phyloP scores from a whole-genome alignment of 1,140 invertebrate genomes.

The Drosophila sp. region DNA sequence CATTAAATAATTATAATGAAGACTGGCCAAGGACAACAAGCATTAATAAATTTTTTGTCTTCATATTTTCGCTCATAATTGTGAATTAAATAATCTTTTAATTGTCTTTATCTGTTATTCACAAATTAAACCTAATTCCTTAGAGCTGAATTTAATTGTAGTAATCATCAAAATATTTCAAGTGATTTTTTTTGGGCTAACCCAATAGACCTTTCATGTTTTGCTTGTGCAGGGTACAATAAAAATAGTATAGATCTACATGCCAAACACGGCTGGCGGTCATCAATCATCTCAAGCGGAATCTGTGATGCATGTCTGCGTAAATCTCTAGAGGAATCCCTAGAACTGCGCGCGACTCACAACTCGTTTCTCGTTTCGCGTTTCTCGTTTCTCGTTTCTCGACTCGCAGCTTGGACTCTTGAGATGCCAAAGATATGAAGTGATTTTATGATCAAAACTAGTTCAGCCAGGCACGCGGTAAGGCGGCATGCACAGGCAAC shows the following conservation, averaged over 20 bases:
- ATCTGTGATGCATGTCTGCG: constrained; percentile 57
- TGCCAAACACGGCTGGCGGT: constrained; percentile 57
- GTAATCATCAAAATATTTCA: too few species aligned
- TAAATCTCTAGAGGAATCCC: constrained; percentile 69
- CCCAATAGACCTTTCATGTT: too few species aligned
- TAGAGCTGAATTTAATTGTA: too few species aligned
- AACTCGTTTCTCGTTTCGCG: constrained; percentile 38
- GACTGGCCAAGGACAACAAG: too few species aligned
- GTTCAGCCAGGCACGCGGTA: constrained; percentile 50
- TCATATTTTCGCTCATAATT: too few species aligned
- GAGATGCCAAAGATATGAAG: constrained; percentile 79
- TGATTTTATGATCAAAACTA: constrained; percentile 83
- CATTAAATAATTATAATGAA: too few species aligned
- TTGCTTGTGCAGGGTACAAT: neutral
- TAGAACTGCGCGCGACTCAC: constrained; percentile 41
- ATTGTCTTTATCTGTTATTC: too few species aligned
- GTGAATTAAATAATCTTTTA: too few species aligned
- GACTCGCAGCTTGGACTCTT: constrained; percentile 4
- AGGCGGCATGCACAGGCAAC: constrained; percentile 24
- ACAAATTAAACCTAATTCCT: too few species aligned
- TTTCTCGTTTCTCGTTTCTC: too few species aligned
- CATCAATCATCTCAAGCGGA: constrained; percentile 71
- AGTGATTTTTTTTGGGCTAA: too few species aligned
- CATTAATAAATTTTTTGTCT: too few species aligned
- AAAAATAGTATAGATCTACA: constrained; percentile 26